Evolutionary conservation across 2,888 invertebrate species (phyloP).

Genomic region (Apamea epomidion): DNA sequence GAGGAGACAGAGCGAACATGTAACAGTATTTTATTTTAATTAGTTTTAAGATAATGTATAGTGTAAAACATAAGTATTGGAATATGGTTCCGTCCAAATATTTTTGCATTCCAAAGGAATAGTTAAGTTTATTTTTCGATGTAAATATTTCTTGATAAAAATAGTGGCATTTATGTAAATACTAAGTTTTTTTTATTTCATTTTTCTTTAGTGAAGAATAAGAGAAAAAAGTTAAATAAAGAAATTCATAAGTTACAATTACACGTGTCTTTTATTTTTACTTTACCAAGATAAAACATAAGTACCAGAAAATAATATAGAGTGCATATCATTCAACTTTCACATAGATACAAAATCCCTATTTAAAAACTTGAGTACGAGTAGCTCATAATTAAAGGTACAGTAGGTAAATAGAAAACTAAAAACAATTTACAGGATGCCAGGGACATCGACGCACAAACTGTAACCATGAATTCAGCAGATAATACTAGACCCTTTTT

Average conservation of each 20-base stretch:
- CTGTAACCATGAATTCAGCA: too few relatives aligned
- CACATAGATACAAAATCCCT: background rate
- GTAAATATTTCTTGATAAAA: conserved; percentile 59
- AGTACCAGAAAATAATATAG: background rate
- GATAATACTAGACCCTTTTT: too few relatives aligned
- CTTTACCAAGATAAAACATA: background rate
- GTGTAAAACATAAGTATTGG: conserved; percentile 67
- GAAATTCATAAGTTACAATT: conserved; percentile 54
- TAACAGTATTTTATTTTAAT: conserved; percentile 72
- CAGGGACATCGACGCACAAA: too few relatives aligned
- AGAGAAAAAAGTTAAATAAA: conserved; percentile 60
- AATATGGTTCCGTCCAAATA: conserved; percentile 87
- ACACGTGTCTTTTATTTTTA: conserved; percentile 44
- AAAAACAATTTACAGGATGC: background rate
- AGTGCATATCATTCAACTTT: too few relatives aligned
- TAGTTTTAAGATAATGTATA: conserved; percentile 54
- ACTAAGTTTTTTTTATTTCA: conserved; percentile 56
- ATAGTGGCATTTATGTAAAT: conserved; percentile 68
- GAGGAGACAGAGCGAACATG: conserved; percentile 39
- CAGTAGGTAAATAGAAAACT: background rate
- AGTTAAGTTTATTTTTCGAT: conserved; percentile 70
- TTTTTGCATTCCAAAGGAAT: conserved; percentile 88
- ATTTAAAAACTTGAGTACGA: background rate
- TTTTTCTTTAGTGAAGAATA: conserved; percentile 44
- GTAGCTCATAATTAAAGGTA: background rate